Evolutionary conservation across 2,113 vertebrate species (phyloP).

Genomic region (Pachycephala philippinensis): DNA sequence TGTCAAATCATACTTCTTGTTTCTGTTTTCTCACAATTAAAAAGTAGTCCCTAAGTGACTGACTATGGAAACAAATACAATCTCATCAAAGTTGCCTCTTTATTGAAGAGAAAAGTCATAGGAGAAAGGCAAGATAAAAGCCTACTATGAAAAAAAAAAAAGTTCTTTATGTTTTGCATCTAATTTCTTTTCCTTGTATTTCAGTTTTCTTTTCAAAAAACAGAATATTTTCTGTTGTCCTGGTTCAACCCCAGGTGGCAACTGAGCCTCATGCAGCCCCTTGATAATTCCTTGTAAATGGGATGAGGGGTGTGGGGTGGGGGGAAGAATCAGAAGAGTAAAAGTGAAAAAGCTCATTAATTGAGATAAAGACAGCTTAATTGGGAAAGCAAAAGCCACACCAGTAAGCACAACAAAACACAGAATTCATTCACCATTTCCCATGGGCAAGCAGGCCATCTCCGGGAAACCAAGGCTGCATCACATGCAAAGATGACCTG

Average conservation of each 20-base stretch:
- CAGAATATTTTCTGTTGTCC: neutral
- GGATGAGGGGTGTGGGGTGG: no score
- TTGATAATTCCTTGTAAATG: neutral
- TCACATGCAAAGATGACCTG: neutral
- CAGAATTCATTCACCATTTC: neutral
- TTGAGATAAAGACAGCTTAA: neutral
- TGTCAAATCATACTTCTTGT: neutral
- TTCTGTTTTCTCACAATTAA: neutral
- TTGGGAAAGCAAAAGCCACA: neutral
- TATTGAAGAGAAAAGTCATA: neutral
- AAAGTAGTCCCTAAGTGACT: neutral
- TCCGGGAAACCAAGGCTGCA: neutral
- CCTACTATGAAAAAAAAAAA: neutral
- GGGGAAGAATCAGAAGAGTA: fast-evolving
- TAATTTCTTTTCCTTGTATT: neutral
- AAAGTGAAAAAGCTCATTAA: neutral
- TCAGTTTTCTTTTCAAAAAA: neutral
- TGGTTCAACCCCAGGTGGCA: neutral
- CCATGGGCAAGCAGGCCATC: neutral
- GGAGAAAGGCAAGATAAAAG: neutral
- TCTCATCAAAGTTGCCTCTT: neutral
- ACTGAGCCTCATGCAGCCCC: neutral
- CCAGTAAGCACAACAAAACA: neutral
- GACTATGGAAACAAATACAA: neutral
- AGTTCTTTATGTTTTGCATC: neutral